phyloP scores from a whole-genome alignment of 2,113 vertebrate genomes.

The Shinisaurus crocodilurus region DNA sequence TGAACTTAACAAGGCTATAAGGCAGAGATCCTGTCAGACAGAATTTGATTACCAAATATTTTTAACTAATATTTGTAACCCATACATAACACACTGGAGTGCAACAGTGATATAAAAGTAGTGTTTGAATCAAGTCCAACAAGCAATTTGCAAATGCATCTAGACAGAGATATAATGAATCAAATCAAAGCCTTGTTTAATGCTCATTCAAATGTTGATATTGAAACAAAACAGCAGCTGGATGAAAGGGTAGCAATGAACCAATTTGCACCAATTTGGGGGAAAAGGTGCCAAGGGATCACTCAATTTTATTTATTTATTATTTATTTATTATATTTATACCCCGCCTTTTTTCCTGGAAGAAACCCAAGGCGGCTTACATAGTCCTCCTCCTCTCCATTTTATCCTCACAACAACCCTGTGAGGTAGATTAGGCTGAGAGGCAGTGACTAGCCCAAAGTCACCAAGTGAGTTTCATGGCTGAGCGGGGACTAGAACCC shows the following conservation, averaged over 20 bases:
- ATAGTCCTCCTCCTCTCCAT: no score
- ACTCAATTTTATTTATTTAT: no score
- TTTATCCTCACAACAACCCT: no score
- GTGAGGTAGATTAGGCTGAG: no score
- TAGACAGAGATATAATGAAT: neutral
- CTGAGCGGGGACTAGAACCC: no score
- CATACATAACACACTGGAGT: neutral
- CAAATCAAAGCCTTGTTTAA: neutral
- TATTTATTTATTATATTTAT: no score
- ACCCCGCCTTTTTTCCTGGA: no score
- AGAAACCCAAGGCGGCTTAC: no score
- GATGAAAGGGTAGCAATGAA: slow-evolving; percentile 33
- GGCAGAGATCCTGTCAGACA: slow-evolving; percentile 55
- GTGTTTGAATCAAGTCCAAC: neutral
- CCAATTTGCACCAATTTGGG: neutral
- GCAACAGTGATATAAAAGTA: neutral
- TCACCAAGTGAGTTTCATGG: no score
- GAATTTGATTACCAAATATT: slow-evolving; percentile 10
- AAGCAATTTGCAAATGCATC: neutral
- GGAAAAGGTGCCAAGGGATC: neutral
- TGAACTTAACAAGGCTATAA: slow-evolving; percentile 69
- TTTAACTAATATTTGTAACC: slow-evolving; percentile 34
- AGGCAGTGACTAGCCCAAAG: no score
- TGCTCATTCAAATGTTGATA: neutral
- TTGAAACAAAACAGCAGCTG: neutral